Evolutionary conservation across 1,140 invertebrate genomes (phyloP), one percentile per base, ranked within the genome.

Genomic region (Acromyrmex echinatior): DNA sequence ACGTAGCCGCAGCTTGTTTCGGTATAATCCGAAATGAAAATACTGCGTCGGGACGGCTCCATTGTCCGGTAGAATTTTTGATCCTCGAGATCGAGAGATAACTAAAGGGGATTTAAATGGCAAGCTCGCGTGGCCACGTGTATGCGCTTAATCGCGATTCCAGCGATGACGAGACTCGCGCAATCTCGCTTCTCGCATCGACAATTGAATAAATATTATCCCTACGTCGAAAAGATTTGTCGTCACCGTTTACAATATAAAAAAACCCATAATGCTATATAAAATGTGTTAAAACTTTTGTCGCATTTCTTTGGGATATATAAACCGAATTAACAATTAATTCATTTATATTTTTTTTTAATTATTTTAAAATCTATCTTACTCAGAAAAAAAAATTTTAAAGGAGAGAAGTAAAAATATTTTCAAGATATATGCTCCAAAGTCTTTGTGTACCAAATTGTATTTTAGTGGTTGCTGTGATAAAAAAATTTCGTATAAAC

Each of bases 11-110:
- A 73, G 71, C 71, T 25, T 62, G 66, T 80, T 49, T 2, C 74
- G 28, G 31, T 76, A 58, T 92, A 92, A 92, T 92, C 91, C 87
- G 58, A 85, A 92, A 92, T 51, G 76, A 92, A 92, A 92, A 92
- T 88, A 92, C 51, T 7, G 51, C 45, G 45, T 79, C 51, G 58
- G 58, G 39, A 79, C 66, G 80, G 66, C 21, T 73, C 86, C 49
- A 88, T 92, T 91, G 91, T 91, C 31, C 39, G 18, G 12, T 12
- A 31, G 81, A 77, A 91, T 90, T 90, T 89, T 88, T 84, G 76
- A 90, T 90, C 77, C 86, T 79, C 58, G 76, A 90, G 90, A 91
- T 91, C 66, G 21, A 90, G 66, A 88, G 88, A 90, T 88, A 90
- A 80, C 68, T 14, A 16, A 65, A 90, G 88, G 86, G 91, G 79